Percentiles rank a stretch among this genome's conserved stretches.
Evolutionary conservation across 1,140 invertebrate genomes (phyloP).

Genomic region (Lordiphosa collinella): DNA sequence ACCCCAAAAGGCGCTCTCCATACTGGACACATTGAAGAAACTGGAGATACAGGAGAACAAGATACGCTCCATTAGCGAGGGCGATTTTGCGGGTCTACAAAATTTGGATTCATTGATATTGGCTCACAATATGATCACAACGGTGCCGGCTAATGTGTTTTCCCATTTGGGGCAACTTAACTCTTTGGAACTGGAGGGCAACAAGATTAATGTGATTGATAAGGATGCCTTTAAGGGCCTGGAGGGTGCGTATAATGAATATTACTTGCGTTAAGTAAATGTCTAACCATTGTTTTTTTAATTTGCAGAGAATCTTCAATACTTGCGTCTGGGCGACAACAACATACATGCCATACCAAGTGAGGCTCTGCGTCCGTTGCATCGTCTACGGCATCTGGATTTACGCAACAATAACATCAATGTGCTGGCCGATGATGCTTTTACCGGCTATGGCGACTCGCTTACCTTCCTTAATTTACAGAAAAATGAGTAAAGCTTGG

Average conservation of each 20-base stretch:
- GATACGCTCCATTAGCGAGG: slow-evolving; percentile 87
- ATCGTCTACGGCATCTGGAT: slow-evolving; percentile 92
- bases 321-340: slow-evolving; percentile 91
- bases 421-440: slow-evolving; percentile 89
- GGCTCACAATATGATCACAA: slow-evolving; percentile 89
- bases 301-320: slow-evolving; percentile 89
- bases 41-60: slow-evolving; percentile 93
- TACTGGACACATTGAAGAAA: slow-evolving; percentile 89
- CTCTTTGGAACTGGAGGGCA: slow-evolving; percentile 92
- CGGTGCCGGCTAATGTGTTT: slow-evolving; percentile 89
- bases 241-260: slow-evolving; percentile 83
- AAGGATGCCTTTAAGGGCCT: slow-evolving; percentile 90
- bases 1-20: slow-evolving; percentile 88
- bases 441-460: slow-evolving; percentile 93
- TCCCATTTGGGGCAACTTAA: slow-evolving; percentile 88
- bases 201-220: slow-evolving; percentile 89
- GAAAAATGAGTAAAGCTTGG: slow-evolving; percentile 89
- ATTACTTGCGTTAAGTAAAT: not conserved
- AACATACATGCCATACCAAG: slow-evolving; percentile 90
- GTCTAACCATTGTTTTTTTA: not conserved
- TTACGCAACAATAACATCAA: slow-evolving; percentile 93
- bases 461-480: slow-evolving; percentile 94
- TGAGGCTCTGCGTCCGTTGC: slow-evolving; percentile 88
- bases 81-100: slow-evolving; percentile 90
- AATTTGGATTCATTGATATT: slow-evolving; percentile 90